Conservation (phyloP, 2,797 vertebrate species). For the Enteromius paludinosus region DNA sequence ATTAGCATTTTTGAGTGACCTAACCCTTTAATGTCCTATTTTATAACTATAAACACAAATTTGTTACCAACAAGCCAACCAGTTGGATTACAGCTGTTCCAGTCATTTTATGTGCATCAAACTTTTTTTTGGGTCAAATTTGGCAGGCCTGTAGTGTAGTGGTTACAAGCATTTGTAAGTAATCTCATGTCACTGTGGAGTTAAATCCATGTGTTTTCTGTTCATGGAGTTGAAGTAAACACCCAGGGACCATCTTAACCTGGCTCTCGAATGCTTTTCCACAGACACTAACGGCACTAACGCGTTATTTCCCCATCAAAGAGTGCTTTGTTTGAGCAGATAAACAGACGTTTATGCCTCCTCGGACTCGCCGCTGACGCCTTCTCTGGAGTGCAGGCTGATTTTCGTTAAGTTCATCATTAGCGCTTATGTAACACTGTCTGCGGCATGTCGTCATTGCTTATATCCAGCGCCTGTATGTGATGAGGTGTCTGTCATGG, state of each 20-base stretch:
- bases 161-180: not conserved
- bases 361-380: not conserved
- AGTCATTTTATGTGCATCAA: not conserved
- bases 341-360: conserved; percentile 1
- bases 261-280: conserved; percentile 19
- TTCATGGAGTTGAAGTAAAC: conserved; percentile 10
- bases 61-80: not conserved
- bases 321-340: conserved; percentile 32
- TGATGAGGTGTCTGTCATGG: conserved; percentile 49
- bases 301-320: not conserved
- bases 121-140: not conserved
- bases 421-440: conserved; percentile 72
- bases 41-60: not conserved
- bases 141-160: not conserved
- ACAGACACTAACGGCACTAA: conserved; percentile 51
- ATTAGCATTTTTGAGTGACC: not conserved
- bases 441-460: conserved; percentile 69
- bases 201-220: conserved; percentile 22
- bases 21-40: not conserved
- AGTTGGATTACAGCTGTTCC: not conserved
- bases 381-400: not conserved
- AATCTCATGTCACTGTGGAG: not conserved
- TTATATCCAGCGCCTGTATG: conserved; percentile 56
- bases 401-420: conserved; percentile 67
- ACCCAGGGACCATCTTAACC: not conserved